Evolutionary conservation across 2,888 invertebrate species (phyloP), one percentile per base, ranked within the genome.

Genomic region (Polymixis flavicincta): DNA sequence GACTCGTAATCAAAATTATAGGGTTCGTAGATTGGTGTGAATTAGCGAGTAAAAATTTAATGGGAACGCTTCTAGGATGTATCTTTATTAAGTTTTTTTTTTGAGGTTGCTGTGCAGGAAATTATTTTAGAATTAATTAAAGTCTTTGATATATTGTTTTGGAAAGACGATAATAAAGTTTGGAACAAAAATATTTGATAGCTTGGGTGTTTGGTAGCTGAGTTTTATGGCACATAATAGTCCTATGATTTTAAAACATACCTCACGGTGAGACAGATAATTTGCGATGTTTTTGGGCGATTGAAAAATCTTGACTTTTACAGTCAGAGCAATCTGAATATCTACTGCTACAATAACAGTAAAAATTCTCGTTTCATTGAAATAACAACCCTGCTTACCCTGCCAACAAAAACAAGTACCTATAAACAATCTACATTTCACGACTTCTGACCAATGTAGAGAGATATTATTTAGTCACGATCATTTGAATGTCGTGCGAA

Each of bases 31-130:
- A 87, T 92, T 92, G 93, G 93, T 92, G 94, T 93, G 90, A 91
- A 90, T 92, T 92, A 93, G 90, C 87, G 86, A 90, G 92, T 92
- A 91, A 92, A 93, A 94, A 93, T 93, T 90, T 91, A 92, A 93
- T 94, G 94, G 95, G 94, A 90, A 93, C 90, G 87, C 84, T 87
- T 87, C 86, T 92, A 91, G 90, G 88, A 90, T 87, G 89, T 89
- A 88, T 88, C 91, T 92, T 92, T 90, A 94, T 94, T 92, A 90
- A 87, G 87, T 90, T 93, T 89, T 91, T 93, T 45, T 89, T 85
- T 73, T 32, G 45, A 74, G 76, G 84, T 87, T 84, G 73, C 69
- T 89, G 74, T 78, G 89, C 90, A 92, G 91, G 90, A 90, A 89
- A 91, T 91, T 87, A 76, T 81, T 81, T 85, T 76, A 75, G 81